Conservation (phyloP, 1,140 invertebrate species). For the Batillaria attramentaria region DNA sequence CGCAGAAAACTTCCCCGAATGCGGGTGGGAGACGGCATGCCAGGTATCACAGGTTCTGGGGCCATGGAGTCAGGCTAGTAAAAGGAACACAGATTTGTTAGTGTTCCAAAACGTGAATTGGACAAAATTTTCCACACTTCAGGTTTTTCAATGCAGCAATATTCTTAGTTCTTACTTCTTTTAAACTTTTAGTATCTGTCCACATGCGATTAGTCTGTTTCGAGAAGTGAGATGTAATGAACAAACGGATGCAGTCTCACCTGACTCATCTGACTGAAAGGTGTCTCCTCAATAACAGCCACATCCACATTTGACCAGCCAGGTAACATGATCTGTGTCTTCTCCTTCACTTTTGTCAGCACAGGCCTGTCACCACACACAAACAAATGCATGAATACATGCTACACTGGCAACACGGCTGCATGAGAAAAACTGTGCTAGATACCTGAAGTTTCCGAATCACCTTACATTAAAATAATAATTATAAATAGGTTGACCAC, state of each 20-base stretch:
- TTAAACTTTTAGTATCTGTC: neutral
- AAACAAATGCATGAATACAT: neutral
- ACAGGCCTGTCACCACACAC: conserved; percentile 51
- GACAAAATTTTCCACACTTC: neutral
- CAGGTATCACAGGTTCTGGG: conserved; percentile 58
- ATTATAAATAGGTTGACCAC: no score
- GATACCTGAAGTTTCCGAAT: no score
- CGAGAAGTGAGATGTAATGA: neutral
- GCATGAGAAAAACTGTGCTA: no score
- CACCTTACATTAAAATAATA: no score
- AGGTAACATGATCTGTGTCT: conserved; percentile 55
- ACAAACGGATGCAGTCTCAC: conserved; percentile 8
- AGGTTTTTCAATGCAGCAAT: neutral
- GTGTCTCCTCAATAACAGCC: conserved; percentile 62
- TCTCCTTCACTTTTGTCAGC: conserved; percentile 58
- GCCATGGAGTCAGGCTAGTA: conserved; percentile 55
- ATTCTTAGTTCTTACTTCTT: neutral
- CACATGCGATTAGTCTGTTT: neutral
- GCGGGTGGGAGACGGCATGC: conserved; percentile 62
- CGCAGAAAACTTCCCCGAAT: conserved; percentile 65
- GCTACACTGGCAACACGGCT: neutral
- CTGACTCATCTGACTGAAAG: conserved; percentile 64
- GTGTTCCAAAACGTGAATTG: neutral
- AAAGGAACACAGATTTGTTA: neutral
- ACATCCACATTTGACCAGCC: conserved; percentile 52